Conservation (phyloP, 1,140 invertebrate species). For the Drosophila oshimai region DNA sequence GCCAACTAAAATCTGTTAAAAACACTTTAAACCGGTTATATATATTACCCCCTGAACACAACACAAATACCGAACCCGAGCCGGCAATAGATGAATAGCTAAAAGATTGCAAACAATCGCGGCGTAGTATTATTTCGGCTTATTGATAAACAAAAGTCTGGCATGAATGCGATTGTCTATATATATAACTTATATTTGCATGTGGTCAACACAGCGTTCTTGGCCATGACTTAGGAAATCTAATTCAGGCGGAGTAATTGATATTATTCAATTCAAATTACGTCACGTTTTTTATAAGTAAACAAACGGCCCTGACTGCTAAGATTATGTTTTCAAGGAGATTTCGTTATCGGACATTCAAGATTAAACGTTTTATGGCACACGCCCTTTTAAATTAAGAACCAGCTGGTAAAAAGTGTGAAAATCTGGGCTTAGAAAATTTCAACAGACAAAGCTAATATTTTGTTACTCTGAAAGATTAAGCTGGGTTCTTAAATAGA, state of each 20-base stretch:
- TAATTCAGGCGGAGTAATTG: background rate
- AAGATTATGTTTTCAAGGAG: background rate
- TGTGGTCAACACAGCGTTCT: background rate
- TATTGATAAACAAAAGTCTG: conserved; percentile 46
- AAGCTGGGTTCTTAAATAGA: background rate
- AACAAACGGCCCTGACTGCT: background rate
- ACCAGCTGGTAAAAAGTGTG: conserved; percentile 1
- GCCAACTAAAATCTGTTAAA: conserved; percentile 27
- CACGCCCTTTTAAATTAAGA: background rate
- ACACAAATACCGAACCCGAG: background rate
- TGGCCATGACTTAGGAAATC: conserved; percentile 27
- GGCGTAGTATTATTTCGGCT: conserved; percentile 27
- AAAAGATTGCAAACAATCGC: conserved; percentile 5
- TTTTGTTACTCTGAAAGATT: background rate
- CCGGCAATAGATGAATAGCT: conserved; percentile 24
- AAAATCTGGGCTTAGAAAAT: background rate
- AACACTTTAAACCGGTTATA: conserved; percentile 46
- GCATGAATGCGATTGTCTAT: background rate
- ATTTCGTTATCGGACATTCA: conserved; percentile 2
- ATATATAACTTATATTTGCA: background rate
- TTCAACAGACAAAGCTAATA: background rate
- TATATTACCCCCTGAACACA: conserved; percentile 15
- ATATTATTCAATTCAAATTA: conserved; percentile 14
- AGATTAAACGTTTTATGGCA: background rate
- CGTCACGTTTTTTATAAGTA: background rate